These are phyloP conservation scores for Drosophila lacicola DNA, from an alignment of 2,888 invertebrate species.

Conservation along the genomic window DNA sequence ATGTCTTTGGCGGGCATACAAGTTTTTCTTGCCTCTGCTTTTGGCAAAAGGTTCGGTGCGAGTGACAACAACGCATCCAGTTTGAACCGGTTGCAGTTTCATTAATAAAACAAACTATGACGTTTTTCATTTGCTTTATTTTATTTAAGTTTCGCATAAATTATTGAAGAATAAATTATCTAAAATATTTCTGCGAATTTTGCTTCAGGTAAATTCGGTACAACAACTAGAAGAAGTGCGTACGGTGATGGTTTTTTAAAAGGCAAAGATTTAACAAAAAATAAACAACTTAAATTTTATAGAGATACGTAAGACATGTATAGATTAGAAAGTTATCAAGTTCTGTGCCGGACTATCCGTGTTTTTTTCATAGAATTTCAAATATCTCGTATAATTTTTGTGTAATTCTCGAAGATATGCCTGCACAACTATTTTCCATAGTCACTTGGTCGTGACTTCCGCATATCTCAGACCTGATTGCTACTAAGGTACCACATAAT, in stretches of 20 bases:
- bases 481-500: slow-evolving; percentile 3
- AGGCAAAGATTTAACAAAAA: slow-evolving; percentile 1
- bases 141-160: slow-evolving; percentile 40
- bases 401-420: background rate
- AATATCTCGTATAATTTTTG: background rate
- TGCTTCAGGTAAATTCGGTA: slow-evolving; percentile 29
- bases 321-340: slow-evolving; percentile 28
- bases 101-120: slow-evolving; percentile 69
- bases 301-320: background rate
- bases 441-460: slow-evolving; percentile 45
- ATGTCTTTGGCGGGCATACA: slow-evolving; percentile 34
- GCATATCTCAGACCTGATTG: slow-evolving; percentile 17
- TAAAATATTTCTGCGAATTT: slow-evolving; percentile 55
- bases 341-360: background rate
- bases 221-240: slow-evolving; percentile 20
- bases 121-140: slow-evolving; percentile 50
- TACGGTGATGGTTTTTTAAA: slow-evolving; percentile 20
- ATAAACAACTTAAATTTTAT: slow-evolving; percentile 8
- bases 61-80: slow-evolving; percentile 51
- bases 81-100: slow-evolving; percentile 69
- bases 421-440: slow-evolving; percentile 25
- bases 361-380: background rate
- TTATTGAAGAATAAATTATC: slow-evolving; percentile 61
- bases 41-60: slow-evolving; percentile 31
- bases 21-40: slow-evolving; percentile 27